Conservation (phyloP, 2,113 vertebrate genomes). For the Elephas maximus region DNA sequence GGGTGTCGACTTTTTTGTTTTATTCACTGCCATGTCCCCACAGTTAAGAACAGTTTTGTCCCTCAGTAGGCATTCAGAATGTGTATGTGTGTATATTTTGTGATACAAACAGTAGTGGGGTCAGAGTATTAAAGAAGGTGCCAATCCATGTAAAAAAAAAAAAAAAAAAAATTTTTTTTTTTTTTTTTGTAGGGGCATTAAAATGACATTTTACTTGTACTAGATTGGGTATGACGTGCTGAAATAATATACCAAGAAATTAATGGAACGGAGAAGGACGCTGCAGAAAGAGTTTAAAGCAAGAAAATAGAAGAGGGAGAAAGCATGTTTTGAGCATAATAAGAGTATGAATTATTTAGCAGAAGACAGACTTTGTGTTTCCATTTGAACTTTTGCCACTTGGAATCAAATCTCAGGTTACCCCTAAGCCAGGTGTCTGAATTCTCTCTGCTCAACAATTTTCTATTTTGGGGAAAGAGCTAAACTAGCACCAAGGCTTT, state of each 20-base stretch:
- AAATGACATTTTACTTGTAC: background rate
- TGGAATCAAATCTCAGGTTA: background rate
- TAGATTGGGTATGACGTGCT: background rate
- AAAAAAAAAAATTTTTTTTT: too few species aligned
- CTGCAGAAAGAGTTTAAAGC: background rate
- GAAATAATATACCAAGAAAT: background rate
- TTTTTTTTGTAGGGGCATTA: background rate
- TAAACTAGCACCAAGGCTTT: background rate
- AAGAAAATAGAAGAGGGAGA: background rate
- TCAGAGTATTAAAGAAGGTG: background rate
- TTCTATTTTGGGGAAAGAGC: background rate
- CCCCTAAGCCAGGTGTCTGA: background rate
- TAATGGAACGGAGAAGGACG: background rate
- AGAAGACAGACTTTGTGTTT: background rate
- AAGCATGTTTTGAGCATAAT: background rate
- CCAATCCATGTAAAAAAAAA: background rate
- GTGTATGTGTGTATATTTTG: background rate
- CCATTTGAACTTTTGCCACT: background rate
- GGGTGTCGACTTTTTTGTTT: background rate
- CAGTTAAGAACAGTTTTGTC: background rate
- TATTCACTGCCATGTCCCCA: background rate
- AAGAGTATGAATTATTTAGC: background rate
- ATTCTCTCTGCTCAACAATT: background rate
- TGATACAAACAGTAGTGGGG: background rate
- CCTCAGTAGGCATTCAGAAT: background rate